Percentiles rank a stretch among this genome's conserved stretches.
Conservation (phyloP, 2,113 vertebrate species). For the Heterotilapia buettikoferi region DNA sequence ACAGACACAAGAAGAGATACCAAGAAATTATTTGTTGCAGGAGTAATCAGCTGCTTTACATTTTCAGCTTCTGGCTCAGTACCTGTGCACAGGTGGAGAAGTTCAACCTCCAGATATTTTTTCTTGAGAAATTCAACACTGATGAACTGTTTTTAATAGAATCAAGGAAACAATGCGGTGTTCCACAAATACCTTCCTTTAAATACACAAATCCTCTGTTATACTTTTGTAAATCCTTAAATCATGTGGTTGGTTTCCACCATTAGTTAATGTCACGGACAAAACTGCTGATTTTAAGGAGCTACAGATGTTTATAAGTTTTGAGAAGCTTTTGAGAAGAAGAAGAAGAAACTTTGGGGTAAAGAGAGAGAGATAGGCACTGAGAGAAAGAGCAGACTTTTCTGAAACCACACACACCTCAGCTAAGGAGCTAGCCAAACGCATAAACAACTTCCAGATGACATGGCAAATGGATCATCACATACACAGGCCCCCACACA, state of each 20-base stretch:
- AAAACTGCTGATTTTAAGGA: conserved; percentile 51
- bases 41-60: conserved; percentile 13
- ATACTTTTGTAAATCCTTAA: conserved; percentile 20
- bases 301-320: conserved; percentile 58
- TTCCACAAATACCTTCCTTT: neutral
- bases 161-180: neutral
- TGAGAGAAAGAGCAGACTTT: conserved; percentile 48
- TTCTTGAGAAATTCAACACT: neutral
- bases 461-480: conserved; percentile 44
- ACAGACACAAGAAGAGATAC: neutral
- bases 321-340: conserved; percentile 3
- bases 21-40: neutral
- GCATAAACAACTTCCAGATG: conserved; percentile 66
- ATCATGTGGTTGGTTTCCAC: conserved; percentile 35
- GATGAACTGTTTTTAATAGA: neutral
- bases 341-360: conserved; percentile 3
- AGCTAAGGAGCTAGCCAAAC: conserved; percentile 23
- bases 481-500: conserved; percentile 31
- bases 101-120: conserved; percentile 1
- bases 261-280: conserved; percentile 50
- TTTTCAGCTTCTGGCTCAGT: conserved; percentile 1
- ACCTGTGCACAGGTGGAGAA: conserved; percentile 1
- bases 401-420: conserved; percentile 35
- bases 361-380: conserved; percentile 32
- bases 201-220: neutral